phyloP scores from a whole-genome alignment of 2,888 invertebrate genomes.

The Metopia argyrocephala region DNA sequence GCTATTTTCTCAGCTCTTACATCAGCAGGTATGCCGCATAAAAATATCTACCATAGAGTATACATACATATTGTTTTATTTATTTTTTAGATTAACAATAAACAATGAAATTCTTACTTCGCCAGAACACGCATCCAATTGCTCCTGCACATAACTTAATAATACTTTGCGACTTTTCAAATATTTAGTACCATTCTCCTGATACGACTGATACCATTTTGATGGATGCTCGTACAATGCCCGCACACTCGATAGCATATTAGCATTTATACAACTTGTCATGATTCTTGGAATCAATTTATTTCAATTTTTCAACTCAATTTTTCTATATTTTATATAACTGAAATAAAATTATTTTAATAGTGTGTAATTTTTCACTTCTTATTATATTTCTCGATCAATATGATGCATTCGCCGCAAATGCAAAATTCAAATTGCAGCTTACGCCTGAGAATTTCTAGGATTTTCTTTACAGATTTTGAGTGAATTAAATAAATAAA shows the following conservation, averaged over 20 bases:
- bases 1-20: constrained; percentile 66
- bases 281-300: constrained; percentile 44
- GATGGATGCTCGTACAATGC: constrained; percentile 66
- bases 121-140: constrained; percentile 70
- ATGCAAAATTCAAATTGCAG: neutral
- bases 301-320: constrained; percentile 26
- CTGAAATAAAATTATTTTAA: constrained; percentile 2
- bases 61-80: too few species aligned
- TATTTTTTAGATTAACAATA: too few species aligned
- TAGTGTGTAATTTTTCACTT: neutral
- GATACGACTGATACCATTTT: constrained; percentile 66
- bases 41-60: constrained; percentile 61
- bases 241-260: constrained; percentile 51
- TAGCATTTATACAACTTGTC: constrained; percentile 23
- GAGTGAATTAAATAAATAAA: neutral
- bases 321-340: neutral
- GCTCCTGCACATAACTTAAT: constrained; percentile 31
- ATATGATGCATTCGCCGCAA: constrained; percentile 11
- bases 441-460: constrained; percentile 8
- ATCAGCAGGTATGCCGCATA: constrained; percentile 65
- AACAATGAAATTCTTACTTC: constrained; percentile 70
- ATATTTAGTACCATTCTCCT: constrained; percentile 72
- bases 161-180: constrained; percentile 61
- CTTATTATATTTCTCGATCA: neutral
- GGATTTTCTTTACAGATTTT: constrained; percentile 24